Evolutionary conservation across 2,113 vertebrate species (phyloP).

Genomic region (Pelusios castaneus): DNA sequence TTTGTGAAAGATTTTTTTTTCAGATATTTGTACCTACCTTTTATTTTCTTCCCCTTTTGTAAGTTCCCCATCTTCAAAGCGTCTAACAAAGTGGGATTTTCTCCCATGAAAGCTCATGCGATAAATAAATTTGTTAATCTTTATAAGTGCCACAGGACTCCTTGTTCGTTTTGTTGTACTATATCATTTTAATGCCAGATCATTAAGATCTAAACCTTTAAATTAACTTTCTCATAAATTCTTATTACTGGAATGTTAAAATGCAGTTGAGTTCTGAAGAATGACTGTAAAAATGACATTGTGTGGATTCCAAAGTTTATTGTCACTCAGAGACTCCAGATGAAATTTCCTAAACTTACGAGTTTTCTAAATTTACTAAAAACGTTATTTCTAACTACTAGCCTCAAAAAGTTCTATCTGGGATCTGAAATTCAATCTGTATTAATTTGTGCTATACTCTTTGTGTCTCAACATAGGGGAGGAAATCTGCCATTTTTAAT

Average conservation of each 20-base stretch:
- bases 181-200: neutral
- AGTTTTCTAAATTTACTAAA: neutral
- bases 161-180: no score
- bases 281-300: neutral
- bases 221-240: neutral
- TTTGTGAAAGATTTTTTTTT: neutral
- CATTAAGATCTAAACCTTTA: neutral
- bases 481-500: constrained; percentile 10
- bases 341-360: neutral
- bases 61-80: no score
- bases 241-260: neutral
- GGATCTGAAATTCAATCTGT: neutral
- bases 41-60: no score
- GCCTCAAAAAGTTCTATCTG: neutral
- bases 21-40: neutral
- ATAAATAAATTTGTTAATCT: no score
- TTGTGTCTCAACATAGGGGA: neutral
- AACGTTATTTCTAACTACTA: neutral
- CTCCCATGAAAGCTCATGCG: no score
- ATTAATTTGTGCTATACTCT: neutral
- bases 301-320: neutral
- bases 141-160: no score
- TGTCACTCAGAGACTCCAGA: neutral
- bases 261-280: neutral
- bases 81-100: no score